A percentile compares a stretch with the other conserved stretches of the same genome.
phyloP scores from a whole-genome alignment of 2,113 vertebrate species.

The Aphyosemion australe region DNA sequence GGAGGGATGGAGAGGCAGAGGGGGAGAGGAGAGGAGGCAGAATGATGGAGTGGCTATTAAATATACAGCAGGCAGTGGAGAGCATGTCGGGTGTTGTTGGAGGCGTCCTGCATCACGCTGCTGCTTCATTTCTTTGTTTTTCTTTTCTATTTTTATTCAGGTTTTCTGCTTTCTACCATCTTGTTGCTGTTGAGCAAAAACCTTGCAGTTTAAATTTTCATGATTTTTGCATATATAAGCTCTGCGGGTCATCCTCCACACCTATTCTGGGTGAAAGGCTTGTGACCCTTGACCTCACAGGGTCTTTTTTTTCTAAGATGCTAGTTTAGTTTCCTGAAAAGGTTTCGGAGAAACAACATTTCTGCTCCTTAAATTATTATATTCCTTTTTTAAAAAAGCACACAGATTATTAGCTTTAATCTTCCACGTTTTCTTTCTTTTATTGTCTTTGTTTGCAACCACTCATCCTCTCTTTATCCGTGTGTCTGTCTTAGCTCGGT shows the following conservation, averaged over 20 bases:
- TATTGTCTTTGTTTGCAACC: not conserved
- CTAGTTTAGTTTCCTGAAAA: no score
- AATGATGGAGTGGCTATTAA: slow-evolving; percentile 82
- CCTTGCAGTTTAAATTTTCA: no score
- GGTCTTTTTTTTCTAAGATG: no score
- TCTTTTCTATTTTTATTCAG: slow-evolving; percentile 20
- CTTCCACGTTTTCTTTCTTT: not conserved
- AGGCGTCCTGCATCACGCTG: slow-evolving; percentile 83
- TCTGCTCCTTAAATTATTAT: not conserved
- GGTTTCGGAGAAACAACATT: no score
- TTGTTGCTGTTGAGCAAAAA: no score
- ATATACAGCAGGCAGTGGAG: slow-evolving; percentile 78
- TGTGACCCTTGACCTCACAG: no score
- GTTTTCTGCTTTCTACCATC: no score
- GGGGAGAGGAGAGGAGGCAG: slow-evolving; percentile 61
- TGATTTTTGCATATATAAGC: no score
- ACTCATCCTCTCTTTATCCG: not conserved
- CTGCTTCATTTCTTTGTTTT: slow-evolving; percentile 44
- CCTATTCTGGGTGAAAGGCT: no score
- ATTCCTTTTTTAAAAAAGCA: not conserved
- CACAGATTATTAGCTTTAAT: no score
- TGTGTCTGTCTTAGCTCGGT: not conserved
- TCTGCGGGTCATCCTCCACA: no score
- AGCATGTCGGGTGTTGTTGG: slow-evolving; percentile 79
- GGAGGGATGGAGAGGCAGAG: slow-evolving; percentile 37